phyloP scores from a whole-genome alignment of 2,888 invertebrate genomes.

The Ceriagrion tenellum region DNA sequence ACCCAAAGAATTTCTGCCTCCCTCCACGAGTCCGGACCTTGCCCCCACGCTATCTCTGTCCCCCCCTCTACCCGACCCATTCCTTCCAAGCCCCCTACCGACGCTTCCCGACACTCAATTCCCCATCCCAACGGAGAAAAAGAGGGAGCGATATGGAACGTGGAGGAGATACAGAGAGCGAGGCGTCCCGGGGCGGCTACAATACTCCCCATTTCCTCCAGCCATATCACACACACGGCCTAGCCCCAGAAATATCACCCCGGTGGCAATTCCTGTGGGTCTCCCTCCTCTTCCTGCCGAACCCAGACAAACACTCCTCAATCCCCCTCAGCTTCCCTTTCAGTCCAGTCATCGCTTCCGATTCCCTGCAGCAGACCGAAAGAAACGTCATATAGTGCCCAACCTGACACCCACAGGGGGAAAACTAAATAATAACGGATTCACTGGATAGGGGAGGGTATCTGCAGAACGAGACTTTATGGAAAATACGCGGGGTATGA shows the following conservation, averaged over 20 bases:
- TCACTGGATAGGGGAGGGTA: not conserved
- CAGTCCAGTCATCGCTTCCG: not conserved
- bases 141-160: not conserved
- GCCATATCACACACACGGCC: not conserved
- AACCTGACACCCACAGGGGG: not conserved
- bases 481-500: too few relatives aligned
- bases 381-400: not conserved
- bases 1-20: not conserved
- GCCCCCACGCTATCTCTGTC: not conserved
- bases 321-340: conserved; percentile 5
- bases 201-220: not conserved
- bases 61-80: too few relatives aligned
- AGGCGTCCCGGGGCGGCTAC: not conserved
- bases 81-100: not conserved
- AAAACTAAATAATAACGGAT: not conserved
- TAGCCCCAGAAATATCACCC: not conserved
- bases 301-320: not conserved
- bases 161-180: not conserved
- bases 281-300: too few relatives aligned
- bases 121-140: not conserved
- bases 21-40: not conserved
- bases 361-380: not conserved
- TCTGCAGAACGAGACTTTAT: not conserved
- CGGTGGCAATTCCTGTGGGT: too few relatives aligned
- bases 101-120: conserved; percentile 1